Conservation (phyloP, 2,888 invertebrate genomes). For the Noctua janthe region DNA sequence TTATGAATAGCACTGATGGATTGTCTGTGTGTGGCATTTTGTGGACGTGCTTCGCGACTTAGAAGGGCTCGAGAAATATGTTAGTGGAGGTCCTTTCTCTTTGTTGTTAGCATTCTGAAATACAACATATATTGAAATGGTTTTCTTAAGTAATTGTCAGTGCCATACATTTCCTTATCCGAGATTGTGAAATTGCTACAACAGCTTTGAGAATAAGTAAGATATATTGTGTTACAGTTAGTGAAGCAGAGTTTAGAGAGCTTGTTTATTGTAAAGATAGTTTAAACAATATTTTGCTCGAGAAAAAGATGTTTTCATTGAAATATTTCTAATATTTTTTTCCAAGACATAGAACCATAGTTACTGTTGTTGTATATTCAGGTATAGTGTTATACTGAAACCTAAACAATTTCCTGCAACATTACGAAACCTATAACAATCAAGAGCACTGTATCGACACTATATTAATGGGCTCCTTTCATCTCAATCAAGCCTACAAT, state of each 20-base stretch:
- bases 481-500: constrained; percentile 53
- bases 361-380: neutral
- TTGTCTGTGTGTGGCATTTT: constrained; percentile 79
- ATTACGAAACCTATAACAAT: constrained; percentile 29
- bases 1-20: constrained; percentile 78
- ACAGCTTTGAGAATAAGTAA: constrained; percentile 32
- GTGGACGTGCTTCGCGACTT: constrained; percentile 50
- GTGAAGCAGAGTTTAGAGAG: neutral
- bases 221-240: constrained; percentile 36
- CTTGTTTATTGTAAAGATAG: constrained; percentile 1
- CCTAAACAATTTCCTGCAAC: constrained; percentile 15
- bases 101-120: constrained; percentile 40
- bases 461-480: constrained; percentile 61
- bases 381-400: constrained; percentile 4
- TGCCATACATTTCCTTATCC: constrained; percentile 54
- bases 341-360: neutral
- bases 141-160: constrained; percentile 57
- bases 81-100: constrained; percentile 56
- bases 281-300: neutral
- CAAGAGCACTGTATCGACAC: constrained; percentile 43
- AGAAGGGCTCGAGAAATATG: constrained; percentile 59
- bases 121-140: constrained; percentile 41
- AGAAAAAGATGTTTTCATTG: neutral
- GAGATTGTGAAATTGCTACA: constrained; percentile 53
- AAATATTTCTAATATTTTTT: neutral